These are phyloP conservation scores for Clinocottus analis DNA, from an alignment of 2,113 vertebrate species.

Conservation along the genomic window DNA sequence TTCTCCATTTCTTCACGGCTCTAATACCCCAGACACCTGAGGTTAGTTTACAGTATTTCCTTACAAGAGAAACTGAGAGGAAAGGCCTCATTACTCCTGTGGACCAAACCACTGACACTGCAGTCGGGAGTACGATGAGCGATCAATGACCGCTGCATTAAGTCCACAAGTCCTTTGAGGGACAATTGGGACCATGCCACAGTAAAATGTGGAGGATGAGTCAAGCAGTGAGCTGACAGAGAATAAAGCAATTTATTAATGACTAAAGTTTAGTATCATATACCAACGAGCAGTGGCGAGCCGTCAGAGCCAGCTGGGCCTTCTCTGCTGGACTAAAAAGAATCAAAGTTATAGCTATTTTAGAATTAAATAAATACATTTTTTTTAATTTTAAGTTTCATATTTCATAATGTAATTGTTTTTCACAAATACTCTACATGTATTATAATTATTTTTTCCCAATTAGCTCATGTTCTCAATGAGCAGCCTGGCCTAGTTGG, in stretches of 20 bases:
- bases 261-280: not conserved
- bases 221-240: not conserved
- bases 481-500: too few relatives aligned
- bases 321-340: too few relatives aligned
- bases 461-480: too few relatives aligned
- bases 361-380: too few relatives aligned
- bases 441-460: too few relatives aligned
- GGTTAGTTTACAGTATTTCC: conserved; percentile 35
- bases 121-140: conserved; percentile 7
- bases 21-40: conserved; percentile 2
- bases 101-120: conserved; percentile 11
- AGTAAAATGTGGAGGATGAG: conserved; percentile 8
- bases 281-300: too few relatives aligned
- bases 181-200: not conserved
- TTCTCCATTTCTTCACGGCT: conserved; percentile 28
- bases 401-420: too few relatives aligned
- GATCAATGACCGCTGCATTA: conserved; percentile 9
- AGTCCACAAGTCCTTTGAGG: not conserved
- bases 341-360: too few relatives aligned
- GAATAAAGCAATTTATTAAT: not conserved
- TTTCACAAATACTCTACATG: too few relatives aligned
- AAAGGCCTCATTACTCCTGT: conserved; percentile 21
- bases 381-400: too few relatives aligned
- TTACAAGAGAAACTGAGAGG: conserved; percentile 36
- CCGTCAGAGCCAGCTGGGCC: too few relatives aligned